Percentiles rank a stretch among this genome's conserved stretches.
Evolutionary conservation across 2,113 vertebrate species (phyloP).

Genomic region (Galbula dea): DNA sequence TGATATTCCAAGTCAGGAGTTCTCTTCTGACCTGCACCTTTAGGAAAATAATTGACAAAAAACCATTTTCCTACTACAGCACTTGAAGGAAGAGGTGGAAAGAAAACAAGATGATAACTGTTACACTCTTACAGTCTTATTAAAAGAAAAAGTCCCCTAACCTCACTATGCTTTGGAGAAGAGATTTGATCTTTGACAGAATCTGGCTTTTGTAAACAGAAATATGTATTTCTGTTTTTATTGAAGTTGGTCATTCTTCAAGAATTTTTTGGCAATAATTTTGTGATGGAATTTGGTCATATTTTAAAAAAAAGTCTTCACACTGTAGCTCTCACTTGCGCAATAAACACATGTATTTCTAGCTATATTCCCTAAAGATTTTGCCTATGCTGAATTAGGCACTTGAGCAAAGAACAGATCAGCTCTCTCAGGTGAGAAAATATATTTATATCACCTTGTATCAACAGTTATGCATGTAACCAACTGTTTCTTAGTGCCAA

Average conservation of each 20-base stretch:
- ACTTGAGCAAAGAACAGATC: neutral
- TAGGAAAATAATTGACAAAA: neutral
- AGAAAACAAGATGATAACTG: neutral
- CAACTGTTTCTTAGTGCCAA: no score
- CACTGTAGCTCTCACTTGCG: neutral
- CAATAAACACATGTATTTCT: neutral
- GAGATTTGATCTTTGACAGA: neutral
- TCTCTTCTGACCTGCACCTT: neutral
- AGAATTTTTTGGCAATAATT: neutral
- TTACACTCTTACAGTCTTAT: neutral
- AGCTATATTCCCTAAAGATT: neutral
- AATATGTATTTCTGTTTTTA: neutral
- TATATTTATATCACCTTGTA: neutral
- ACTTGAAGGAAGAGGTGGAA: neutral
- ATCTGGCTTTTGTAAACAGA: neutral
- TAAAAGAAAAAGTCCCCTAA: neutral
- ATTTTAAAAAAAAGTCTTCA: neutral
- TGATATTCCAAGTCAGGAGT: neutral
- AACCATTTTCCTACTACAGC: neutral
- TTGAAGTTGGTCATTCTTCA: neutral
- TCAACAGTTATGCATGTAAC: neutral
- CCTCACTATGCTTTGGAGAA: neutral
- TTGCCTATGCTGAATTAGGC: neutral
- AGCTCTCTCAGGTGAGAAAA: neutral
- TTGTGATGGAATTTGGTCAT: neutral